Percentiles rank a stretch among this genome's conserved stretches.
Evolutionary conservation across 2,113 vertebrate species (phyloP).

Genomic region (Oenanthe oenanthe): DNA sequence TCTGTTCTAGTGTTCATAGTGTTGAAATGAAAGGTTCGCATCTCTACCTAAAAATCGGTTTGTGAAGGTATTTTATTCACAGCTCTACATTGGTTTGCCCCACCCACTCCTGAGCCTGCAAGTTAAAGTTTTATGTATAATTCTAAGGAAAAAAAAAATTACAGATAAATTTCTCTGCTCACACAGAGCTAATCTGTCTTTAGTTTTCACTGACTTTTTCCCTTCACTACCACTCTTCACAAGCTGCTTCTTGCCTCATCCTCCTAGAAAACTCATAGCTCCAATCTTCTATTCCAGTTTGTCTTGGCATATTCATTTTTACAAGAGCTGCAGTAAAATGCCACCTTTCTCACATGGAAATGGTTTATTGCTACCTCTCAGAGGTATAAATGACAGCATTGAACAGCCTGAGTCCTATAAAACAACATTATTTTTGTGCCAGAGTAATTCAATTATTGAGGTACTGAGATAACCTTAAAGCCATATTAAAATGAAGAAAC

Average conservation of each 20-base stretch:
- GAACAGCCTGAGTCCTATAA: background rate
- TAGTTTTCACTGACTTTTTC: background rate
- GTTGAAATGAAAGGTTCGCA: background rate
- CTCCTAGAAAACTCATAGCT: background rate
- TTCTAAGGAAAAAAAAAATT: background rate
- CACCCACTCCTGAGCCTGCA: rapidly evolving
- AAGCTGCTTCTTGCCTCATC: background rate
- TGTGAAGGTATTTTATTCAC: background rate
- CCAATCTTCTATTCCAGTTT: background rate
- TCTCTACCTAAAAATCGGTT: background rate
- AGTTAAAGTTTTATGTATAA: background rate
- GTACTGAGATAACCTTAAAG: slow-evolving; percentile 20
- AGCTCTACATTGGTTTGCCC: too few relatives aligned
- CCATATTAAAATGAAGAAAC: slow-evolving; percentile 30
- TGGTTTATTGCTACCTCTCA: background rate
- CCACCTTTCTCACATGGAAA: background rate
- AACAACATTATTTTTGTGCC: background rate
- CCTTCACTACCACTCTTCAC: background rate
- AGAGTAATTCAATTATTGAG: slow-evolving; percentile 18
- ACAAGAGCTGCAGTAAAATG: background rate
- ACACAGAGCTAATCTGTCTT: background rate
- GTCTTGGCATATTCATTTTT: background rate
- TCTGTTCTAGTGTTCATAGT: background rate
- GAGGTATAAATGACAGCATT: background rate
- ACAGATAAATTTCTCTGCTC: background rate